Evolutionary conservation across 2,113 vertebrate genomes (phyloP).

Genomic region (Nannobrachium achirus): DNA sequence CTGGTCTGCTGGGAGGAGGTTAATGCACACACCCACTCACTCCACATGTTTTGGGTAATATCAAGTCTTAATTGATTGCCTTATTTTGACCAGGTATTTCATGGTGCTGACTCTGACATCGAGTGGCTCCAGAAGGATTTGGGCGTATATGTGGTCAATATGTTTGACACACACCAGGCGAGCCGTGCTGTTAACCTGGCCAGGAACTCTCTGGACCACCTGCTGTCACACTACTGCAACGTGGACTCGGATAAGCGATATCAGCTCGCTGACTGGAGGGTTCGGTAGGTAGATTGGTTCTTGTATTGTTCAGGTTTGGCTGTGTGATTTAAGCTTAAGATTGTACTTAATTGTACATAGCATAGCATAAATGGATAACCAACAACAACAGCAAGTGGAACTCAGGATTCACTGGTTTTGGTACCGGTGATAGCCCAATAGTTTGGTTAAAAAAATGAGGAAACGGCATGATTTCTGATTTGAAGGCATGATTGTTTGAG

Average conservation of each 20-base stretch:
- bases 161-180: constrained; percentile 97
- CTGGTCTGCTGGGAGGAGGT: too few relatives aligned
- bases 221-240: constrained; percentile 87
- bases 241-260: constrained; percentile 92
- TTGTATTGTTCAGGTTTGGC: background rate
- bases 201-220: constrained; percentile 90
- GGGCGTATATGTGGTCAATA: constrained; percentile 92
- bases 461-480: too few relatives aligned
- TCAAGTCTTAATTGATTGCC: background rate
- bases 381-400: too few relatives aligned
- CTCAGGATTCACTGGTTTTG: too few relatives aligned
- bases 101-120: constrained; percentile 93
- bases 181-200: constrained; percentile 90
- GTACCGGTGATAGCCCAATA: too few relatives aligned
- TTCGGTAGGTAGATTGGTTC: constrained; percentile 80
- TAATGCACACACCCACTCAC: too few relatives aligned
- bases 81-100: constrained; percentile 85
- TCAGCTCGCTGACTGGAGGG: constrained; percentile 97
- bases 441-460: too few relatives aligned
- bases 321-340: background rate
- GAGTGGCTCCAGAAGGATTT: constrained; percentile 98
- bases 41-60: too few relatives aligned
- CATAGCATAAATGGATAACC: too few relatives aligned
- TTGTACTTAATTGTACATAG: too few relatives aligned
- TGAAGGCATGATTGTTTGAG: too few relatives aligned